These are phyloP conservation scores for Hippocampus mohnikei DNA, from an alignment of 2,113 vertebrate genomes.

Conservation along the genomic window DNA sequence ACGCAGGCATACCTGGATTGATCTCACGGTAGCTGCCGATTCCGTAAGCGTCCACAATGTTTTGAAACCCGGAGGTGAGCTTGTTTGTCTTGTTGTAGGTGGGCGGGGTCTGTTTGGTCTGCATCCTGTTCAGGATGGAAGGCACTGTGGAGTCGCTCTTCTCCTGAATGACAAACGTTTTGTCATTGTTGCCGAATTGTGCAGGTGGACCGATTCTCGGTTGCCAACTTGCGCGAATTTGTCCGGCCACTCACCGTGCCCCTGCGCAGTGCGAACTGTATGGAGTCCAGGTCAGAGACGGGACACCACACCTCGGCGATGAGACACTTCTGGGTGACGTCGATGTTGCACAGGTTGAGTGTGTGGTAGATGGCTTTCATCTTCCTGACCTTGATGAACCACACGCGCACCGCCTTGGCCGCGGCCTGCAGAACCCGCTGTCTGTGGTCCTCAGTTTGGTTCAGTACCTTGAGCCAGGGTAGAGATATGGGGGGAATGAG, in stretches of 20 bases:
- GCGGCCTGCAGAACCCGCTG: slow-evolving; percentile 94
- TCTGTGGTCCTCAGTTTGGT: slow-evolving; percentile 96
- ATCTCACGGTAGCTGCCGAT: slow-evolving; percentile 95
- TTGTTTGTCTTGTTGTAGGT: slow-evolving; percentile 98
- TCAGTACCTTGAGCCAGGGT: slow-evolving; percentile 80
- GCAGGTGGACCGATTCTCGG: background rate
- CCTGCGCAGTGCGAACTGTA: slow-evolving; percentile 96
- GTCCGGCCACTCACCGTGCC: slow-evolving; percentile 84
- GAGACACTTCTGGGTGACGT: slow-evolving; percentile 97
- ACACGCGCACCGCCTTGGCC: slow-evolving; percentile 91
- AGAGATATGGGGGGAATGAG: background rate
- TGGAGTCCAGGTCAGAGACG: slow-evolving; percentile 91
- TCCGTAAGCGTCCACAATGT: slow-evolving; percentile 95
- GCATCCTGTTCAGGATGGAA: slow-evolving; percentile 97
- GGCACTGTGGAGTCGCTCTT: slow-evolving; percentile 96
- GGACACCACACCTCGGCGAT: slow-evolving; percentile 98
- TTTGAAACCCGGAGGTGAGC: slow-evolving; percentile 95
- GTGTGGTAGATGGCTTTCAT: slow-evolving; percentile 99
- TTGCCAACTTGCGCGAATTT: background rate
- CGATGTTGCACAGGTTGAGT: slow-evolving; percentile 97
- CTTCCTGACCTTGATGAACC: slow-evolving; percentile 98
- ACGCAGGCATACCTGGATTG: slow-evolving; percentile 83
- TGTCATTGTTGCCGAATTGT: background rate
- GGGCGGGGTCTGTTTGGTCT: slow-evolving; percentile 93
- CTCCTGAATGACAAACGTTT: slow-evolving; percentile 73